These are phyloP conservation scores for Hirtodrosophila trivittata DNA, from an alignment of 2,888 invertebrate species.

Conservation along the genomic window DNA sequence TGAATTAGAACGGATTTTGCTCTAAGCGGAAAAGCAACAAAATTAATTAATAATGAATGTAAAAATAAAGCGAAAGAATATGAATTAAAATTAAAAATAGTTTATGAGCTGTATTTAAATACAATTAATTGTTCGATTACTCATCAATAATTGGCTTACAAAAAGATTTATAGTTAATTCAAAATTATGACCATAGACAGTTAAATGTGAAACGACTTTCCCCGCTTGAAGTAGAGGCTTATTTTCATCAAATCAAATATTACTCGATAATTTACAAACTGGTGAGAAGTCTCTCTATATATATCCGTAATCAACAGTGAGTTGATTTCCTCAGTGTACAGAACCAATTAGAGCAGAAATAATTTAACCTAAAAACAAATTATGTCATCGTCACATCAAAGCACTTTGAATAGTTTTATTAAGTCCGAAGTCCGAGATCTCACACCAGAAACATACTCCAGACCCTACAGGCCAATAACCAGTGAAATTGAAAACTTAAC, in stretches of 20 bases:
- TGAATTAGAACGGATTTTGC: conserved; percentile 7
- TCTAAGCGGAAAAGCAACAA: not conserved
- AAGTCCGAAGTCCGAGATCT: no score
- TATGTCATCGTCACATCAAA: conserved; percentile 49
- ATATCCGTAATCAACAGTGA: conserved; percentile 1
- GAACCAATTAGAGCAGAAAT: conserved; percentile 60
- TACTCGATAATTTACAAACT: conserved; percentile 30
- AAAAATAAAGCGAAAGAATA: not conserved
- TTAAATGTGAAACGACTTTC: no score
- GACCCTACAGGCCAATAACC: conserved; percentile 36
- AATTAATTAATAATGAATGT: no score
- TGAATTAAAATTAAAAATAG: conserved; percentile 1
- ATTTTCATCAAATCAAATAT: conserved; percentile 3
- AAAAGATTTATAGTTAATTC: conserved; percentile 9
- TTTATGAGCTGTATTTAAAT: not conserved
- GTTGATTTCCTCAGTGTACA: conserved; percentile 53
- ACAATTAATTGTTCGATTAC: conserved; percentile 31
- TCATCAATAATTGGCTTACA: conserved; percentile 30
- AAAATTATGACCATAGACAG: not conserved
- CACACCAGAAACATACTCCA: no score
- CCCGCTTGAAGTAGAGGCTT: not conserved
- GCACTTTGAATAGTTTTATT: conserved; percentile 4
- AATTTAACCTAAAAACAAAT: conserved; percentile 40
- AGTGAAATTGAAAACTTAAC: conserved; percentile 50
- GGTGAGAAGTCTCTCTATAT: conserved; percentile 36